Base-by-base conservation (phyloP, 2,113 vertebrate genomes). In the Thalassarche chlororhynchos region DNA sequence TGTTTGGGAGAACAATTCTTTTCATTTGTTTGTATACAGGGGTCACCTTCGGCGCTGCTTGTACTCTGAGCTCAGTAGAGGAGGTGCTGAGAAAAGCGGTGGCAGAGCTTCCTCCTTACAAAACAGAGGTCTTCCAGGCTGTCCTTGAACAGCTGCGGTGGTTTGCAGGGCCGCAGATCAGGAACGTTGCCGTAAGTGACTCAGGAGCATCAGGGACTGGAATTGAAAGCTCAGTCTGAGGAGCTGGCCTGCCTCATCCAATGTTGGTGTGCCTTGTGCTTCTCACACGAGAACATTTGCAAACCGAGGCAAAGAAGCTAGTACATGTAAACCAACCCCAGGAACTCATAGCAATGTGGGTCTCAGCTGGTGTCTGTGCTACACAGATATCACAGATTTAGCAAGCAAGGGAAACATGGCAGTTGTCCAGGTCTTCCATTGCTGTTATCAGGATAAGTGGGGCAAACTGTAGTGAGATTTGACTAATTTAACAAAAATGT, bases 161-260 rank as follows among this genome's bases (percentile, higher is more conserved):
- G 99, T 99, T 99, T 64, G 99, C 99, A 2, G 99, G 99, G 52
- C 98, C 98, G 58, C 99, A 99, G 95, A 99, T 99, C 84, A 99
- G 99, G 79, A 99, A 99, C 12, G 99, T 99, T 32, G 99, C 99
- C 4, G 99, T 99, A 98, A 98, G 99, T 98, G 64, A 6, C 47
- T 21, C 0, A 0, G 72, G 47, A 81, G 64, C 19, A 14, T 18
- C 57, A 40, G n/a, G 32, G 17, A 9, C 78, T 65, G 47, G 31
- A 54, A 23, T 0, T 36, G n/a, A 69, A 81, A 84, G 52, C 40
- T 87, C 20, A 19, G 21, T 6, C 49, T 71, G 84, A 92, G 49
- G 25, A 80, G 47, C 46, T 80, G 61, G 64, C 24, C 25, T 31
- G 17, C 34, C 32, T 85, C 42, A 18, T 44, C 26, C 31, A 18